A percentile compares a stretch with the other conserved stretches of the same genome.
phyloP scores from a whole-genome alignment of 2,888 invertebrate genomes.

The Ferdinandea cuprea region DNA sequence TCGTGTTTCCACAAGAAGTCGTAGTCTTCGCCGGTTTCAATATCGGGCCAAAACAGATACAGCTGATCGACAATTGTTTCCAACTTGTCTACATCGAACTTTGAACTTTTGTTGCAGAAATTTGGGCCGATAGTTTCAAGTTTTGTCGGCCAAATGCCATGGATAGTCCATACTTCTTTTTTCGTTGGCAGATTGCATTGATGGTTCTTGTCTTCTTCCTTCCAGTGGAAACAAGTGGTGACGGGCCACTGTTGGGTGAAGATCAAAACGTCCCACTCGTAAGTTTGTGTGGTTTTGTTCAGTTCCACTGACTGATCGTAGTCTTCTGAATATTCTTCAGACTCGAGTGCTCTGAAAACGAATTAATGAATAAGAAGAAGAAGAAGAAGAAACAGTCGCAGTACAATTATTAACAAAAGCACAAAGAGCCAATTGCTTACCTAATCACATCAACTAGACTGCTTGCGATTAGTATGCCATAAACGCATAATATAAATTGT shows the following conservation, averaged over 20 bases:
- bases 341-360: constrained; percentile 39
- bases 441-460: constrained; percentile 59
- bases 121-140: constrained; percentile 87
- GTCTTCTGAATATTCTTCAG: constrained; percentile 36
- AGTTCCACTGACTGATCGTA: constrained; percentile 4
- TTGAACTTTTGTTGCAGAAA: constrained; percentile 88
- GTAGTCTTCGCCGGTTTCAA: constrained; percentile 83
- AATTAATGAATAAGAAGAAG: background rate
- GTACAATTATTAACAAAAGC: background rate
- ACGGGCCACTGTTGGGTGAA: constrained; percentile 93
- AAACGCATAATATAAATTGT: constrained; percentile 42
- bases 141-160: constrained; percentile 93
- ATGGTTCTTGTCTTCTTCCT: constrained; percentile 85
- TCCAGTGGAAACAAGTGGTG: constrained; percentile 89
- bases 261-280: constrained; percentile 89
- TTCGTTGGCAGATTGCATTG: constrained; percentile 86
- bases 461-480: constrained; percentile 41
- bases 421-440: constrained; percentile 55
- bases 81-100: constrained; percentile 87
- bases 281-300: constrained; percentile 65
- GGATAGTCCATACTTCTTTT: constrained; percentile 89
- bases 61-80: constrained; percentile 85
- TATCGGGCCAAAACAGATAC: constrained; percentile 88
- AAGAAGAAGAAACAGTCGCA: too few relatives aligned
- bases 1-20: constrained; percentile 86